A percentile compares a stretch with the other conserved stretches of the same genome.
Conservation (phyloP, 35 echinoderm and acorn worm species). For the Amphiura filiformis region DNA sequence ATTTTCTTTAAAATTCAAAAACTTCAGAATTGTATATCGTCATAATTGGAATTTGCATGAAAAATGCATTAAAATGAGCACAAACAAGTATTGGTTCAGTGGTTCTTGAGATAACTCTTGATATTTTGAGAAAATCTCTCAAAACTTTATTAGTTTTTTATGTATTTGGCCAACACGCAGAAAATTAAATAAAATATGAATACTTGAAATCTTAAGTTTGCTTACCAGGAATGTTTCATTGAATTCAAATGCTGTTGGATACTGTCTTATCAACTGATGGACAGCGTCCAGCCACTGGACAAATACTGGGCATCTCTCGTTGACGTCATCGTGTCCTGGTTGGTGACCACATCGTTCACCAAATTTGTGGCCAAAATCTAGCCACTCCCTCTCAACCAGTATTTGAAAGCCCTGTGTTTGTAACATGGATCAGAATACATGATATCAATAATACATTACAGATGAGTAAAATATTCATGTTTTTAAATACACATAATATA, state of each 20-base stretch:
- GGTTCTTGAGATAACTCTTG: too few species aligned
- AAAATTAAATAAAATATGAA: too few species aligned
- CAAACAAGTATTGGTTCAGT: too few species aligned
- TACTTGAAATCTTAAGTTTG: too few species aligned
- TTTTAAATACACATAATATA: too few species aligned
- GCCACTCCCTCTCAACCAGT: conserved; percentile 83
- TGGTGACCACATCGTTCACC: conserved; percentile 80
- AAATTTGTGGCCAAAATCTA: conserved; percentile 95
- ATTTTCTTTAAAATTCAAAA: too few species aligned
- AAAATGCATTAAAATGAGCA: too few species aligned
- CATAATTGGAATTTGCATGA: too few species aligned
- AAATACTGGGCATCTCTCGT: conserved; percentile 85
- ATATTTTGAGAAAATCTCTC: too few species aligned
- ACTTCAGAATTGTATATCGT: too few species aligned
- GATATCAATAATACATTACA: neutral
- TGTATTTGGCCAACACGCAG: too few species aligned
- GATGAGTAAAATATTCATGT: neutral
- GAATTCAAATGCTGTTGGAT: conserved; percentile 90
- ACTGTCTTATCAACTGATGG: conserved; percentile 83
- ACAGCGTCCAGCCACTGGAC: conserved; percentile 88
- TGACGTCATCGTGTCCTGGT: conserved; percentile 65
- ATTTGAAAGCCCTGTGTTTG: conserved; percentile 83
- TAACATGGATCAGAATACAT: neutral
- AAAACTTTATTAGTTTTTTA: too few species aligned
- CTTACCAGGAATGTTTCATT: conserved; percentile 96